Base-by-base conservation (phyloP, 2,113 vertebrate genomes). In the Jaculus jaculus region DNA sequence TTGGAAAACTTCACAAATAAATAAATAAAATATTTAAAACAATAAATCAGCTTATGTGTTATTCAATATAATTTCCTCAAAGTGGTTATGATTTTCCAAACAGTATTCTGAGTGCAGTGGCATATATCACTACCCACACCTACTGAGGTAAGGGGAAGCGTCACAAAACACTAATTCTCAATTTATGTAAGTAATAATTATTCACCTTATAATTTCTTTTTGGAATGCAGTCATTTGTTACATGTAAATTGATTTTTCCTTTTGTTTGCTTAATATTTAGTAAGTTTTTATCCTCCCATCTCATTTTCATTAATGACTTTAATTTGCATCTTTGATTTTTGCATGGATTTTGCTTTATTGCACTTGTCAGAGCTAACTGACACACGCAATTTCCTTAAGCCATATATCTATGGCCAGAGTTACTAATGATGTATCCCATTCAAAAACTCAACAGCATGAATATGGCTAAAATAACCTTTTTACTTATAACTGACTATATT, bases 261-360 rank as follows among this genome's bases (percentile, higher is more conserved):
- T 87, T 65, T 11, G 8, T 86, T 93, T 11, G 28, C 9, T 65
- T 58, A 8, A 28, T 28, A 34, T 42, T 85, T 54, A 39, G 26
- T 85, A 60, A 39, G 26, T 28, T 71, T 78, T 26, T 23, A 17
- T 21, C 47, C 20, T 77, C 42, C 13, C 4, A 4, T 84, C 21
- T 92, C 5, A 1, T 60, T 95, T 82, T 86, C 3, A 86, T 2
- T 58, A 47, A 34, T 94, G 79, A 83, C 65, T 32, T 96, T 84
- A 30, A 21, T 91, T 60, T 91, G n/a, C 47, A 42, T 34, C 39
- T 88, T 77, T 95, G n/a, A 66, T 54, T 84, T 84, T 58, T 84
- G 18, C 13, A 15, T 66, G n/a, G 47, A 34, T 42, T 69, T 74
- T 74, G 5, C 66, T 91, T 68, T 24, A 74, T 39, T 54, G 24